Percentiles rank a stretch among this genome's conserved stretches.
phyloP scores from a whole-genome alignment of 1,140 invertebrate species.

The Monomorium pharaonis region DNA sequence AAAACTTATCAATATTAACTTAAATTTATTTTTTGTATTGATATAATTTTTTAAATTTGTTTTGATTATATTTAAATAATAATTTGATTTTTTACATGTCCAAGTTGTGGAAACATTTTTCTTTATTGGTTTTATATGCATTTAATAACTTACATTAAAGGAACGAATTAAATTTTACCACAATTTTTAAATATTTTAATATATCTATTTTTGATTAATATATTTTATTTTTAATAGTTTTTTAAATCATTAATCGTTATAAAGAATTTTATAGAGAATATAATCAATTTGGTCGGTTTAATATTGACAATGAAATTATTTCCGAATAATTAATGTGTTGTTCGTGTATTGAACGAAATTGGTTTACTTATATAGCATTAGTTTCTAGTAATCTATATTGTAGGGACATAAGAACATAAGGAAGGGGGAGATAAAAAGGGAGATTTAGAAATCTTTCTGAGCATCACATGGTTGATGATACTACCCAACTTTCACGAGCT shows the following conservation, averaged over 20 bases:
- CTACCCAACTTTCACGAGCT: background rate
- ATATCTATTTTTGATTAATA: background rate
- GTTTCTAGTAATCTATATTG: background rate
- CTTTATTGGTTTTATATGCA: background rate
- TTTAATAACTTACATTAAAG: background rate
- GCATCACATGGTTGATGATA: background rate
- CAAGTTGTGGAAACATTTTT: background rate
- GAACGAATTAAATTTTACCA: background rate
- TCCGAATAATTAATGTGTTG: background rate
- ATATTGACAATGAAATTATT: background rate
- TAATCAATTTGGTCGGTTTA: background rate
- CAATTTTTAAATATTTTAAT: background rate
- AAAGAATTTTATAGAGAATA: background rate
- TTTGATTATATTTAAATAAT: background rate
- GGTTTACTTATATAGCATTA: background rate
- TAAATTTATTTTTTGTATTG: background rate
- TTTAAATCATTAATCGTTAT: background rate
- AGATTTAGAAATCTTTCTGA: constrained; percentile 6
- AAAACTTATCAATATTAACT: background rate
- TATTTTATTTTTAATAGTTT: background rate
- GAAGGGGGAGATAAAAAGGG: background rate
- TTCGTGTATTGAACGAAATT: background rate
- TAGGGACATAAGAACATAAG: background rate
- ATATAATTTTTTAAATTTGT: background rate
- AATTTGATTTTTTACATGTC: background rate